These are phyloP conservation scores for Hemitrygon akajei DNA, from an alignment of 2,797 vertebrate genomes.

Conservation along the genomic window DNA sequence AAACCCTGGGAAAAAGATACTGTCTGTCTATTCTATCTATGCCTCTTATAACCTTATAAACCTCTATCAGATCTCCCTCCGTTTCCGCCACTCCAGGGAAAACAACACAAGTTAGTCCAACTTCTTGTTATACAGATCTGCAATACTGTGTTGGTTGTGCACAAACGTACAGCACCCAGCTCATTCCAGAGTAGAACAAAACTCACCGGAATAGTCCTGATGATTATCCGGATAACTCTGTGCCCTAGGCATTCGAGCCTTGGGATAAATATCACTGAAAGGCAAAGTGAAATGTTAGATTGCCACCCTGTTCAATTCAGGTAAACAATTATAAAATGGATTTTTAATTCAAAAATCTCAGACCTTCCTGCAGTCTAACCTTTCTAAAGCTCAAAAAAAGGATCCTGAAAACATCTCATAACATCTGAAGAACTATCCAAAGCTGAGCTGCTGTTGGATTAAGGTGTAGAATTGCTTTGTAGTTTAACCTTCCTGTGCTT, in stretches of 20 bases:
- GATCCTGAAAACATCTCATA: neutral
- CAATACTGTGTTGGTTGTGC: neutral
- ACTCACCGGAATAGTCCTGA: conserved; percentile 87
- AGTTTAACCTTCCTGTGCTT: too few relatives aligned
- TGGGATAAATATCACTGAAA: conserved; percentile 82
- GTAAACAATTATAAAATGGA: neutral
- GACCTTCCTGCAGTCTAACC: neutral
- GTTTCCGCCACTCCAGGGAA: too few relatives aligned
- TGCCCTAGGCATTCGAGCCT: conserved; percentile 91
- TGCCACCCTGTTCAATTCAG: neutral
- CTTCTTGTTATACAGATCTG: too few relatives aligned
- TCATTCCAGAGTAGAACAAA: neutral
- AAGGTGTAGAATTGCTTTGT: too few relatives aligned
- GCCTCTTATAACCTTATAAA: too few relatives aligned
- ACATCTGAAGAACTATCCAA: neutral
- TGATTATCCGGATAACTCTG: conserved; percentile 99
- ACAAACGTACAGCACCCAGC: neutral
- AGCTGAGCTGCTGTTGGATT: neutral
- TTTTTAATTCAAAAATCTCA: neutral
- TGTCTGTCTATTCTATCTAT: too few relatives aligned
- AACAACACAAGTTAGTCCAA: too few relatives aligned
- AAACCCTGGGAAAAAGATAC: too few relatives aligned
- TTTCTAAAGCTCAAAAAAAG: neutral
- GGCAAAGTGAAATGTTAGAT: conserved; percentile 17
- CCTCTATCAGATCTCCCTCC: too few relatives aligned